Conservation (phyloP, 2,113 vertebrate species). For the Passer domesticus region DNA sequence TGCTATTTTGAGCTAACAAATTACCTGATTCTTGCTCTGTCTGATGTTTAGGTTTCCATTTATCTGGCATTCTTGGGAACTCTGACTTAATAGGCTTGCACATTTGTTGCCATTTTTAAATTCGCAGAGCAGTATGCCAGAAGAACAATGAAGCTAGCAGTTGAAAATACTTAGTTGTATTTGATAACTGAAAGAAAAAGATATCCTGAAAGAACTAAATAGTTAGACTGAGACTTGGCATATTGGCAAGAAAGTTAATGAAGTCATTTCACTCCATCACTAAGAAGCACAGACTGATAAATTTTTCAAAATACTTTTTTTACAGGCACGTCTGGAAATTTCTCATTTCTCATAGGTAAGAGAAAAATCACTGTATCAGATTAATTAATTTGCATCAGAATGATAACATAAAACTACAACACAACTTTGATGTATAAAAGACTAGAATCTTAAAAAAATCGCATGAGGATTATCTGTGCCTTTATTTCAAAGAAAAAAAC, state of each 20-base stretch:
- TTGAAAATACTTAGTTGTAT: not conserved
- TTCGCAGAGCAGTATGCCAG: not conserved
- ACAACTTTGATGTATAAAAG: not conserved
- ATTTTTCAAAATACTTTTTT: not conserved
- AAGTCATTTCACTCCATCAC: not conserved
- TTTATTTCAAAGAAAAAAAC: not conserved
- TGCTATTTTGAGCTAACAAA: not conserved
- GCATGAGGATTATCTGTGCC: not conserved
- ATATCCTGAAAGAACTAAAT: not conserved
- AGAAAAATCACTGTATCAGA: not conserved
- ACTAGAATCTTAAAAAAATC: not conserved
- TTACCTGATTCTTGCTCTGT: not conserved
- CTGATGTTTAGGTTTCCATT: not conserved
- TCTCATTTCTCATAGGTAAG: not conserved
- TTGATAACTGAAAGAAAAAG: not conserved
- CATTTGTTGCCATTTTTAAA: not conserved
- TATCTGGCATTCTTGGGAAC: not conserved
- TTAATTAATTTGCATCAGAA: not conserved
- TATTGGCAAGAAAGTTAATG: not conserved
- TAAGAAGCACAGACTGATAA: not conserved
- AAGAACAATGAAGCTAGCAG: not conserved
- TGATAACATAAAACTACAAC: not conserved
- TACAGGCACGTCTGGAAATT: not conserved
- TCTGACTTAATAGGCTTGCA: not conserved
- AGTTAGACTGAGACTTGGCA: not conserved